Evolutionary conservation across 2,888 invertebrate species (phyloP).

Genomic region (Phaedon cochleariae): DNA sequence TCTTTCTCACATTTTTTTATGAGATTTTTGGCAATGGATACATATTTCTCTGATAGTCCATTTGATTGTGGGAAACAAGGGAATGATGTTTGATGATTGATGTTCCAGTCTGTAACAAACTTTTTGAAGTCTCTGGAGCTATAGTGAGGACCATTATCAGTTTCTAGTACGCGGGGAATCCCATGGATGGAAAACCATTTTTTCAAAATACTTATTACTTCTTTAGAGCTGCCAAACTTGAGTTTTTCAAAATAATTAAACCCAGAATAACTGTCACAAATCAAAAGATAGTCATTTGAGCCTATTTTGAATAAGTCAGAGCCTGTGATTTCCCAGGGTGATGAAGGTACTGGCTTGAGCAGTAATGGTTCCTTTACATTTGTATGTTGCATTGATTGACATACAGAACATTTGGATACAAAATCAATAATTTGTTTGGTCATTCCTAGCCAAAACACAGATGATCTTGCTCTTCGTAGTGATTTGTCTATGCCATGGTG

Average conservation of each 20-base stretch:
- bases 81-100: background rate
- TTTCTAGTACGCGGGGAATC: background rate
- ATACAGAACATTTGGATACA: background rate
- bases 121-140: background rate
- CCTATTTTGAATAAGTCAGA: background rate
- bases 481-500: background rate
- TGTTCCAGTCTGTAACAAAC: background rate
- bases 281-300: background rate
- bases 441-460: slow-evolving; percentile 1
- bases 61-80: background rate
- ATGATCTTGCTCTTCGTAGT: background rate
- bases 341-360: too few relatives aligned
- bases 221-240: background rate
- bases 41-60: background rate
- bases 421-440: background rate
- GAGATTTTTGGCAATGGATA: background rate
- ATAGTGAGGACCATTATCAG: background rate
- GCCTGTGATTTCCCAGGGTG: too few relatives aligned
- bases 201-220: background rate
- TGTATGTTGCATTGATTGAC: background rate
- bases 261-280: background rate
- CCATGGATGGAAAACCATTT: background rate
- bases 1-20: background rate
- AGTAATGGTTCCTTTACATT: background rate
- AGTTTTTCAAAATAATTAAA: background rate